A percentile compares a stretch with the other conserved stretches of the same genome.
phyloP scores from a whole-genome alignment of 2,797 vertebrate genomes.

The Phoeniculus purpureus region DNA sequence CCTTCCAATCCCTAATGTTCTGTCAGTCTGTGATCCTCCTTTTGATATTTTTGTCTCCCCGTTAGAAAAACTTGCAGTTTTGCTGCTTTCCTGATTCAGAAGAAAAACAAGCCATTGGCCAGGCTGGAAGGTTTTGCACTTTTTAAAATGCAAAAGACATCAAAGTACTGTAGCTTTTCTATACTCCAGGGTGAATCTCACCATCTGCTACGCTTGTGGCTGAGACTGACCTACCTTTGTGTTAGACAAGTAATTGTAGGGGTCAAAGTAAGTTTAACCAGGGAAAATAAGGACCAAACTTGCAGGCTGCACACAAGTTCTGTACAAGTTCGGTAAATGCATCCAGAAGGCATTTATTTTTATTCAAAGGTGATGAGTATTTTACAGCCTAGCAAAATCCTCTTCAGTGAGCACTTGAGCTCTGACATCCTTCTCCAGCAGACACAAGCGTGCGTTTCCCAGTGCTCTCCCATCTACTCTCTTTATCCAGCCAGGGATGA shows the following conservation, averaged over 20 bases:
- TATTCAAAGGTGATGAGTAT: conserved; percentile 15
- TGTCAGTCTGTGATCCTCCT: background rate
- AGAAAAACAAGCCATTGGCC: background rate
- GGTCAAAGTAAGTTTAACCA: conserved; percentile 22
- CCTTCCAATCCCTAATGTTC: too few species aligned
- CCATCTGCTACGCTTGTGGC: conserved; percentile 33
- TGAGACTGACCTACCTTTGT: conserved; percentile 14
- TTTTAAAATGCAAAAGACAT: conserved; percentile 19
- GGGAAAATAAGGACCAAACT: conserved; percentile 9
- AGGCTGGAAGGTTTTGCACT: background rate
- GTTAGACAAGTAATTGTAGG: conserved; percentile 7
- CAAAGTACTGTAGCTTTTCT: background rate
- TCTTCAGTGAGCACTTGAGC: background rate
- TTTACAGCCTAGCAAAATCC: background rate
- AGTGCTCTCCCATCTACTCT: background rate
- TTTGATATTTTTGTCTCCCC: background rate
- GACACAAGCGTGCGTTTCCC: background rate
- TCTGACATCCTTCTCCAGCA: background rate
- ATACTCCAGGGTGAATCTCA: background rate
- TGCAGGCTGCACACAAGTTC: background rate
- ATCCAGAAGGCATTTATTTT: background rate
- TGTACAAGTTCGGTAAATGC: too few species aligned
- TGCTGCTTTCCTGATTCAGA: background rate
- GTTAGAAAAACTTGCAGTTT: background rate
- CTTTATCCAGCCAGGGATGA: background rate